These are phyloP conservation scores for Drosophila murphyi DNA, from an alignment of 1,140 invertebrate species.

Conservation along the genomic window DNA sequence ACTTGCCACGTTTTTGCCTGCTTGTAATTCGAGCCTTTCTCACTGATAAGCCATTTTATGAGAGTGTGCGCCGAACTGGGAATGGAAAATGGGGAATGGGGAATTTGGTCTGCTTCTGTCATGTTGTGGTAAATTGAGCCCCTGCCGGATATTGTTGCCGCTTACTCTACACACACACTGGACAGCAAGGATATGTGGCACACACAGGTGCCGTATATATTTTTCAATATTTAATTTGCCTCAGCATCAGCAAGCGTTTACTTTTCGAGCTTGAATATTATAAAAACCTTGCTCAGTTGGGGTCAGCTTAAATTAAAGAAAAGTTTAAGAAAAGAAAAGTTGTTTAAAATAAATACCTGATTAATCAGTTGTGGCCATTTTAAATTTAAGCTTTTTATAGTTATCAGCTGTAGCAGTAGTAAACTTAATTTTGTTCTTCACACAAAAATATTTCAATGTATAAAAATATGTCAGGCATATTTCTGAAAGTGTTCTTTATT, in stretches of 20 bases:
- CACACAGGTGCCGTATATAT: slow-evolving; percentile 23
- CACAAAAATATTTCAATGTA: too few species aligned
- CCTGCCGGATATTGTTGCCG: slow-evolving; percentile 65
- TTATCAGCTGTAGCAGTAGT: too few species aligned
- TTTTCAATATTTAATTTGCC: slow-evolving; percentile 37
- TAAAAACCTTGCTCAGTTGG: background rate
- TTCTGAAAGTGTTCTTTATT: too few species aligned
- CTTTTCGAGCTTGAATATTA: background rate
- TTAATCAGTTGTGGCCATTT: too few species aligned
- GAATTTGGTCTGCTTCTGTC: slow-evolving; percentile 1
- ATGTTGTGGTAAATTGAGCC: slow-evolving; percentile 68
- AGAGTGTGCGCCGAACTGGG: slow-evolving; percentile 4
- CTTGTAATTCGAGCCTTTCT: slow-evolving; percentile 64
- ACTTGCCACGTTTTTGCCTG: slow-evolving; percentile 34
- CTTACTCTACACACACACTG: slow-evolving; percentile 18
- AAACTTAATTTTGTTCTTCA: too few species aligned
- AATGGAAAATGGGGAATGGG: background rate
- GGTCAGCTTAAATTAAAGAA: background rate
- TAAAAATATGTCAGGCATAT: too few species aligned
- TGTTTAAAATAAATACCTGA: too few species aligned
- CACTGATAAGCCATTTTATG: slow-evolving; percentile 76
- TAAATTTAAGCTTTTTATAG: too few species aligned
- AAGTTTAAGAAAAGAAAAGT: too few species aligned
- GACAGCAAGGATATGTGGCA: slow-evolving; percentile 5
- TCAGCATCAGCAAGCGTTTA: slow-evolving; percentile 1